Conservation (phyloP, 2,797 vertebrate species). For the Gymnodraco acuticeps region DNA sequence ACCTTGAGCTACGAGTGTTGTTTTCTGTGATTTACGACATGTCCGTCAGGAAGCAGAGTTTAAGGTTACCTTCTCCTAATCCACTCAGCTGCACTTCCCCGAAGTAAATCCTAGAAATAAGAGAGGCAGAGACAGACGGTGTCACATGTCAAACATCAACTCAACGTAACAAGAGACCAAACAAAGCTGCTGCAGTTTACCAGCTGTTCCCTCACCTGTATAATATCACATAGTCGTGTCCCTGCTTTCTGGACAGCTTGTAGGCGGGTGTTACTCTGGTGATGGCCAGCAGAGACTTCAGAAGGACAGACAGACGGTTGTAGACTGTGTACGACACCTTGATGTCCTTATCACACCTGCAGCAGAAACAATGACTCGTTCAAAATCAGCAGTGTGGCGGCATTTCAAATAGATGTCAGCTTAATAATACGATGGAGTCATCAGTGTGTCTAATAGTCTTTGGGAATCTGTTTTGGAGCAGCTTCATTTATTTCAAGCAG, state of each 20-base stretch:
- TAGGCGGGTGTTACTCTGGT: slow-evolving; percentile 98
- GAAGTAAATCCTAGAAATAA: slow-evolving; percentile 93
- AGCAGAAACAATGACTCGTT: slow-evolving; percentile 15
- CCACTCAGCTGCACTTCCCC: slow-evolving; percentile 96
- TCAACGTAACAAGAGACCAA: not conserved
- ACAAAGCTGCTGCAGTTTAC: not conserved
- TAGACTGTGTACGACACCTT: slow-evolving; percentile 99
- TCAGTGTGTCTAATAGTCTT: not conserved
- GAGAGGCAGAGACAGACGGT: slow-evolving; percentile 18
- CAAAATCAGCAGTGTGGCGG: not conserved
- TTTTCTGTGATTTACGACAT: not conserved
- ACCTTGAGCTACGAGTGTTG: not conserved
- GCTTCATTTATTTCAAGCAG: not conserved
- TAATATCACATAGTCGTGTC: slow-evolving; percentile 97
- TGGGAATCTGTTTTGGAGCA: not conserved
- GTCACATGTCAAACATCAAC: not conserved
- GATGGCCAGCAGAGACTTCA: slow-evolving; percentile 98
- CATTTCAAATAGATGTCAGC: slow-evolving; percentile 8
- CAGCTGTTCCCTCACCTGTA: slow-evolving; percentile 89
- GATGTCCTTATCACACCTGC: slow-evolving; percentile 97
- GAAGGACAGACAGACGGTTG: slow-evolving; percentile 95
- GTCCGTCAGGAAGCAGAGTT: not conserved
- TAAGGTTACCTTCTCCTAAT: slow-evolving; percentile 93
- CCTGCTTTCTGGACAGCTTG: slow-evolving; percentile 97
- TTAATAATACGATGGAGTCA: not conserved